Evolutionary conservation across 2,797 vertebrate genomes (phyloP), one percentile per base, ranked within the genome.

Genomic region (Miichthys miiuy): DNA sequence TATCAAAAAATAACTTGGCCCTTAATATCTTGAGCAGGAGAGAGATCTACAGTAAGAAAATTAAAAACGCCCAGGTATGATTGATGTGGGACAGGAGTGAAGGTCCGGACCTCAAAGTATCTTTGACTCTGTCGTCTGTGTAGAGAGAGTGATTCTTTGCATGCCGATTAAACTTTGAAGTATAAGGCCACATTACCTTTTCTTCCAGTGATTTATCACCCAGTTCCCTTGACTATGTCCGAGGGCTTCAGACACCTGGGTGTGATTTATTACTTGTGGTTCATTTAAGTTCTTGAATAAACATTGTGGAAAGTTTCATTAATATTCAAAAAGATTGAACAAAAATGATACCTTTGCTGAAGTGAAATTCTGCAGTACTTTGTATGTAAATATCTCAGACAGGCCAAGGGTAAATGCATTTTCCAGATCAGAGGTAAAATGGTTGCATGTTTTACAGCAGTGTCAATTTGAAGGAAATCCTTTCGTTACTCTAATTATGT

Each of bases 221-320:
- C 54, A 2, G 68, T 94, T 94, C 80, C 93, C 93, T 95, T 95
- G 93, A 95, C 91, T 88, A 82, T 86, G 89, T 88, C 87, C 80
- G 68, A 56, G 55, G 61, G 68, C 52, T 61, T 48, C 61, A 30
- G 80, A 85, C 72, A 34, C n/a, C 1, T 21, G 52, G 72, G 23
- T 4, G 60, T 85, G 86, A 92, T 89, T 91, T 81, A 93, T 63
- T 0, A 67, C 55, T 65, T 83, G 67, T 23, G 68, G 89, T 81
- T 89, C 80, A 90, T 91, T 90, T 86, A 70, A 81, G 71, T 89
- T 92, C 80, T 80, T 82, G 73, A 87, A 91, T 88, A 92, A 92
- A 91, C 89, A 91, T 80, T 56, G 72, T 57, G 77, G 42, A 41
- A 77, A 83, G 71, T 91, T 93, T 91, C 83, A 92, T 92, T 84